These are phyloP conservation scores for Onychostoma macrolepis DNA, from an alignment of 2,113 vertebrate genomes.

Conservation along the genomic window DNA sequence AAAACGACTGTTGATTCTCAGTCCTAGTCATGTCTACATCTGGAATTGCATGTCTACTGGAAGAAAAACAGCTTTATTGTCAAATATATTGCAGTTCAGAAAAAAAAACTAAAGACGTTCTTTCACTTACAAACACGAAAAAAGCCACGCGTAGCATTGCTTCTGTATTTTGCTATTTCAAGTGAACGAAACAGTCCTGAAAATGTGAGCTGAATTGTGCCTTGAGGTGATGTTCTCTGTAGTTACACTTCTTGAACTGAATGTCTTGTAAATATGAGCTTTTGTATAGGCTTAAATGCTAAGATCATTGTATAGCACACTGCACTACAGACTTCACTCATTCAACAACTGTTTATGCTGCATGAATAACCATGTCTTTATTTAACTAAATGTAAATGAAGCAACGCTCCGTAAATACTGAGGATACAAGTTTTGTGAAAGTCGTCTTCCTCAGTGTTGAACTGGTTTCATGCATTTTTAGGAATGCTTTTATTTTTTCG, in stretches of 20 bases:
- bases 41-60: background rate
- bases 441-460: background rate
- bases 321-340: background rate
- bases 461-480: background rate
- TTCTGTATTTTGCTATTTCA: background rate
- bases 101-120: background rate
- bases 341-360: background rate
- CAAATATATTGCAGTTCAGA: constrained; percentile 10
- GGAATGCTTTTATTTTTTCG: constrained; percentile 7
- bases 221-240: constrained; percentile 33
- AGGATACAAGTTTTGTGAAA: background rate
- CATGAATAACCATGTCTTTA: constrained; percentile 6
- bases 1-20: background rate
- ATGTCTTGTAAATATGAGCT: constrained; percentile 42
- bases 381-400: constrained; percentile 19
- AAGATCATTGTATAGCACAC: constrained; percentile 11
- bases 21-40: background rate
- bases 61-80: background rate
- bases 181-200: background rate
- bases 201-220: constrained; percentile 42
- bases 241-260: constrained; percentile 6
- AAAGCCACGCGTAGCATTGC: background rate
- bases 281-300: background rate
- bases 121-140: constrained; percentile 8
- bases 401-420: background rate